Evolutionary conservation across 1,140 invertebrate species (phyloP), one percentile per base, ranked within the genome.

Genomic region (Diploscapter pachys): DNA sequence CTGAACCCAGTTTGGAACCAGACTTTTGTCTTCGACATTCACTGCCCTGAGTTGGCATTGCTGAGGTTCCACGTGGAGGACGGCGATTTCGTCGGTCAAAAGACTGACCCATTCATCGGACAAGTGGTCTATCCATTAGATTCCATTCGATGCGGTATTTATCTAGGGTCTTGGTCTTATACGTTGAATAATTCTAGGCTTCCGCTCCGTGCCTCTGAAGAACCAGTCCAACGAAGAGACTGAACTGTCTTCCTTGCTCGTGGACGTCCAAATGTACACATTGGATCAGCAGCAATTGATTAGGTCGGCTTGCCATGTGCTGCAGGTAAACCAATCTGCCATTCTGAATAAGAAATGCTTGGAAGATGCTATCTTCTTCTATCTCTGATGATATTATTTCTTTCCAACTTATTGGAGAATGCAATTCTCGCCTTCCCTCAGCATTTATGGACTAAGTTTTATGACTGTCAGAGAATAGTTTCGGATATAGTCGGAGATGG

Each of bases 1-100:
- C 91, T 98, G 63, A 97, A 97, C 89, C 96, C 96, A 0, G 89
- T 93, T 59, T 99, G 96, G 95, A 89, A 93, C 83, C 93, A 96
- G 86, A 89, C 89, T 2, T 93, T 92, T 87, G 91, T 56, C 8
- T 97, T 98, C 86, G 90, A 92, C 62, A 89, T 99, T n/a, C 85
- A 88, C 5, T 95, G 93, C 89, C 93, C 95, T 2, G 90, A 94
- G 65, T 89, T 96, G 82, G 93, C 95, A 0, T 86, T 99, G 8
- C 86, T 99, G 49, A 88, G 95, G 73, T 97, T 99, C 85, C 89
- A 92, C 54, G 93, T 98, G 0, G 92, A 95, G 86, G 96, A 98
- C 86, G 95, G 96, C 87, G 96, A 99, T 86, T 93, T 97, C 88
- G 74, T 72, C 88, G 94, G 94, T 3, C 78, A 80, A 49, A 84